Evolutionary conservation across 2,797 vertebrate genomes (phyloP), one percentile per base, ranked within the genome.

Genomic region (Ambastaia sidthimunki): DNA sequence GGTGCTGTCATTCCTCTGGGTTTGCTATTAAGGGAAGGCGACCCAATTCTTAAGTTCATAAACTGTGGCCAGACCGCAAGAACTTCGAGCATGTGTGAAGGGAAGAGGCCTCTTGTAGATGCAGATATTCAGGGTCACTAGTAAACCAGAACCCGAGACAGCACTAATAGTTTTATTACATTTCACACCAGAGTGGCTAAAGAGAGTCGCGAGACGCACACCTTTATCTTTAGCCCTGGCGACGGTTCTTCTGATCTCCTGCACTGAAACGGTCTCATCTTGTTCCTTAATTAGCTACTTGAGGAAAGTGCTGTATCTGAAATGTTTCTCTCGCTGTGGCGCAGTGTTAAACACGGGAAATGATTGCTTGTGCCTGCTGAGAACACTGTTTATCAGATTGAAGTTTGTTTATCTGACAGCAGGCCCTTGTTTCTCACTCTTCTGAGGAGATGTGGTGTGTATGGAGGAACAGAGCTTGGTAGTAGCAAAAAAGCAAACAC

Each of bases 1-100:
- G 84, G 44, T 44, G 81, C 77, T 87, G 83, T 86, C 86, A 69
- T 84, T 88, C 66, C 19, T 70, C 16, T 15, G 28, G 9, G 41
- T 48, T 3, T 31, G 41, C 75, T 67, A 75, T 88, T 83, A 83
- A 82, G 84, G 83, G 78, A 82, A 55, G 5, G 28, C 73, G 69
- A 83, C 71, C 48, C 50, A 66, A 72, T 81, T 85, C 55, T 71
- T 21, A 55, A 47, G 52, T 71, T 18, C n/a, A 69, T 65, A 71
- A 81, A 57, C 59, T 75, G 69, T 65, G 41, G 23, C 71, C 71
- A 60, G 62, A 62, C 67, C 67, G 52, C 50, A 76, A 41, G 67
- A 78, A 71, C 47, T 67, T 41, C 7, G 34, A 31, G 67, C 10
- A 48, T 16, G 19, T 31, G 34, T 11, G 15, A 52, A 25, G 72